A percentile compares a stretch with the other conserved stretches of the same genome.
Conservation (phyloP, 1,140 invertebrate genomes). For the Hyles euphorbiae region DNA sequence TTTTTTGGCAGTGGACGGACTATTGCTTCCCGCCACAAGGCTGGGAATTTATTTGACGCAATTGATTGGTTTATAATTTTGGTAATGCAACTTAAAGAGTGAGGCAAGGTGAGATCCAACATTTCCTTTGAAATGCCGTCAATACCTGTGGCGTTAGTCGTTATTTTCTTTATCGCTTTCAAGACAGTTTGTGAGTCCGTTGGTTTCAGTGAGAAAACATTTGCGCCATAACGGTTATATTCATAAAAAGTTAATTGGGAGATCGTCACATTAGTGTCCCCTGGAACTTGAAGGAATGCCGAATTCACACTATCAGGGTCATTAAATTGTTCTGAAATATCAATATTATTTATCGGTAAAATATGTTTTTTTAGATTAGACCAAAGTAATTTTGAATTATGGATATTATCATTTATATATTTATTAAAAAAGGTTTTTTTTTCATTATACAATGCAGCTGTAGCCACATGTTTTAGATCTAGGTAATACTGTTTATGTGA, state of each 20-base stretch:
- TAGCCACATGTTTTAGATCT: conserved; percentile 15
- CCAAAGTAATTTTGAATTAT: conserved; percentile 22
- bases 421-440: conserved; percentile 5
- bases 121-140: too few species aligned
- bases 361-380: conserved; percentile 4
- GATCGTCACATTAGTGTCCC: not conserved
- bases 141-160: conserved; percentile 8
- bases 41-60: too few species aligned
- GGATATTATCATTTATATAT: not conserved
- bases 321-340: not conserved
- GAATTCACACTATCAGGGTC: conserved; percentile 16
- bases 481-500: conserved; percentile 18
- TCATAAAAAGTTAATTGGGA: conserved; percentile 11
- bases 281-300: conserved; percentile 3
- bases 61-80: too few species aligned
- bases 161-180: conserved; percentile 12
- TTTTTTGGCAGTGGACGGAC: too few species aligned
- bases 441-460: conserved; percentile 14
- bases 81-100: not conserved
- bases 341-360: not conserved
- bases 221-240: conserved; percentile 1
- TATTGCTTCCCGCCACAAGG: too few species aligned
- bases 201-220: not conserved
- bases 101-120: not conserved
- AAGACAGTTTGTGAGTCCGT: conserved; percentile 6